Percentiles rank a stretch among this genome's conserved stretches.
phyloP scores from a whole-genome alignment of 2,888 invertebrate species.

The Bhutanitis thaidina region DNA sequence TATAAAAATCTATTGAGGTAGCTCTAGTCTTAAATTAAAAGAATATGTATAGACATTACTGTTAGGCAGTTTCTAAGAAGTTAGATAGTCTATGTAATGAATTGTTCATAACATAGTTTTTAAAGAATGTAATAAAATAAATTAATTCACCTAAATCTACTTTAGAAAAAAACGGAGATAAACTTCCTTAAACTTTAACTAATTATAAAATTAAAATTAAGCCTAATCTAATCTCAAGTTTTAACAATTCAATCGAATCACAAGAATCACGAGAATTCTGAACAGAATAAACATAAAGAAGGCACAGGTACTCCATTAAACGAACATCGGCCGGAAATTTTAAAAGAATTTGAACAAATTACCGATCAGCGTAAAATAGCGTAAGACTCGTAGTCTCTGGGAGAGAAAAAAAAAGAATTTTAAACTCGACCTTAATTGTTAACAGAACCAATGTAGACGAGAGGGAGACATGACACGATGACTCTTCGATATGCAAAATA shows the following conservation, averaged over 20 bases:
- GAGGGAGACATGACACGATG: conserved; percentile 35
- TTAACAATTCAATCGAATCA: conserved; percentile 51
- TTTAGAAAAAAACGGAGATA: too few relatives aligned
- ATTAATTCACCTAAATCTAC: too few relatives aligned
- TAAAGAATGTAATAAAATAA: too few relatives aligned
- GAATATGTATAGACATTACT: too few relatives aligned
- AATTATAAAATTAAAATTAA: conserved; percentile 49
- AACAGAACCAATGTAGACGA: conserved; percentile 33
- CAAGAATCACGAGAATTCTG: conserved; percentile 25
- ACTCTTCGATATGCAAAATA: too few relatives aligned
- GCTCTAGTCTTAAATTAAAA: too few relatives aligned
- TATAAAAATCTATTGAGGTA: too few relatives aligned
- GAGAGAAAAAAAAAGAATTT: conserved; percentile 58
- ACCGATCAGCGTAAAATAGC: conserved; percentile 51
- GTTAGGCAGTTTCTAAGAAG: too few relatives aligned
- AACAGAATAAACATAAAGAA: conserved; percentile 60
- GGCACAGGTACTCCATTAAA: conserved; percentile 58
- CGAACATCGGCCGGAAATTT: conserved; percentile 60
- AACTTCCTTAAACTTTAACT: conserved; percentile 23
- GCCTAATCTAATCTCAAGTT: conserved; percentile 46
- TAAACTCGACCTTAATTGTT: conserved; percentile 73
- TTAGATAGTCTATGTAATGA: too few relatives aligned
- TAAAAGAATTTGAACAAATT: conserved; percentile 71
- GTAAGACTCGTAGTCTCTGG: conserved; percentile 35
- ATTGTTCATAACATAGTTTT: too few relatives aligned